Conservation (phyloP, 2,113 vertebrate species). For the Dicrurus megarhynchus region DNA sequence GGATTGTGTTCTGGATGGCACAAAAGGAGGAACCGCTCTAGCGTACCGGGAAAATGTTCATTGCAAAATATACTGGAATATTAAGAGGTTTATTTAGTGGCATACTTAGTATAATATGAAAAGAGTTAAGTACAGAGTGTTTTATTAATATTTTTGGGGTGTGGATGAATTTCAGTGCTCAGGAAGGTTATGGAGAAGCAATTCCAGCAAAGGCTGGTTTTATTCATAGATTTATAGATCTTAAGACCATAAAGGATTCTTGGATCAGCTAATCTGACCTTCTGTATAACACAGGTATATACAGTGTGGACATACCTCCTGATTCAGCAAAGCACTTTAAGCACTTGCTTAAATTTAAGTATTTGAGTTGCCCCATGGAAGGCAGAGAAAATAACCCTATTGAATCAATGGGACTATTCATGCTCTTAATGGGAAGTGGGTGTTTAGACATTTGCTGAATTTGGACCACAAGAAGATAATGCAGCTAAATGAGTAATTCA, state of each 20-base stretch:
- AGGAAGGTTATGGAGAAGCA: constrained; percentile 56
- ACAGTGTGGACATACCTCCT: constrained; percentile 58
- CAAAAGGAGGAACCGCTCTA: constrained; percentile 74
- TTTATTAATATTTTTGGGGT: constrained; percentile 69
- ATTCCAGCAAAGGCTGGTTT: constrained; percentile 56
- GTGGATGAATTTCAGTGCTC: constrained; percentile 51
- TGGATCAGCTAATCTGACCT: constrained; percentile 67
- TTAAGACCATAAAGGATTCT: constrained; percentile 61
- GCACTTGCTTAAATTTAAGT: constrained; percentile 61
- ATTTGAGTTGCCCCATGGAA: constrained; percentile 49
- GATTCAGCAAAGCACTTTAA: constrained; percentile 64
- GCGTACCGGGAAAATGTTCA: constrained; percentile 70
- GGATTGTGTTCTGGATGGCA: constrained; percentile 72
- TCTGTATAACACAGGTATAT: constrained; percentile 61
- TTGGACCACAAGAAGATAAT: constrained; percentile 58
- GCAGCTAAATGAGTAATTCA: constrained; percentile 65
- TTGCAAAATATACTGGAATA: constrained; percentile 72
- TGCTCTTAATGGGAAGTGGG: constrained; percentile 52
- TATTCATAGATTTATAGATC: constrained; percentile 68
- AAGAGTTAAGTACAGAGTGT: constrained; percentile 54
- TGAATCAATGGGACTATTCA: constrained; percentile 67
- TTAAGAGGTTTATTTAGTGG: constrained; percentile 75
- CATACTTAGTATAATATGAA: constrained; percentile 57
- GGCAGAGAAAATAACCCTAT: constrained; percentile 56
- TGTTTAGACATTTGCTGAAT: constrained; percentile 55